Percentiles rank a stretch among this genome's conserved stretches.
phyloP scores from a whole-genome alignment of 2,797 vertebrate species.

The Coranthus polyacanthus region DNA sequence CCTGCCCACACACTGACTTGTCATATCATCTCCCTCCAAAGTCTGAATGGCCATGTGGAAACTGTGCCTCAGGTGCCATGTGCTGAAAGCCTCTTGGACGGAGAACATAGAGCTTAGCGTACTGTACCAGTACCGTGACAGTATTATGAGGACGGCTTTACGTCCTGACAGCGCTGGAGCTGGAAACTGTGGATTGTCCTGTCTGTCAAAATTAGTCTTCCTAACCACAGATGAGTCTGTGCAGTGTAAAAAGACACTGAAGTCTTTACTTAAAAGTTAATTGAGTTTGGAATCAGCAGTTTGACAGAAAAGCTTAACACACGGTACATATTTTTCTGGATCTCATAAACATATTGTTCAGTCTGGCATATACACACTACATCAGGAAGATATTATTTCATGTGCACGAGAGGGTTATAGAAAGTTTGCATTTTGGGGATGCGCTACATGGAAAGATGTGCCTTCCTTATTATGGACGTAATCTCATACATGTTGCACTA shows the following conservation, averaged over 20 bases:
- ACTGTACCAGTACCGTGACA: not conserved
- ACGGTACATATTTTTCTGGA: no score
- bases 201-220: not conserved
- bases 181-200: not conserved
- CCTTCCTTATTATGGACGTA: no score
- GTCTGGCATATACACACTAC: no score
- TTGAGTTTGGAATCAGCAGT: no score
- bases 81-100: not conserved
- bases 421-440: no score
- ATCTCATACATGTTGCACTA: no score
- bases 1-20: conserved; percentile 11
- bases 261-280: no score
- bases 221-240: not conserved
- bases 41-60: conserved; percentile 11
- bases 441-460: no score
- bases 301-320: no score
- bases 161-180: not conserved
- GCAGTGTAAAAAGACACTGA: not conserved
- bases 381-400: no score
- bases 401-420: no score
- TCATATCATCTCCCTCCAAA: conserved; percentile 16
- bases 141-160: not conserved
- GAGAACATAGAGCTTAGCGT: not conserved
- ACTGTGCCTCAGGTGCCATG: not conserved
- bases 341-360: no score